Evolutionary conservation across 2,797 vertebrate genomes (phyloP).

Genomic region (Vultur gryphus): DNA sequence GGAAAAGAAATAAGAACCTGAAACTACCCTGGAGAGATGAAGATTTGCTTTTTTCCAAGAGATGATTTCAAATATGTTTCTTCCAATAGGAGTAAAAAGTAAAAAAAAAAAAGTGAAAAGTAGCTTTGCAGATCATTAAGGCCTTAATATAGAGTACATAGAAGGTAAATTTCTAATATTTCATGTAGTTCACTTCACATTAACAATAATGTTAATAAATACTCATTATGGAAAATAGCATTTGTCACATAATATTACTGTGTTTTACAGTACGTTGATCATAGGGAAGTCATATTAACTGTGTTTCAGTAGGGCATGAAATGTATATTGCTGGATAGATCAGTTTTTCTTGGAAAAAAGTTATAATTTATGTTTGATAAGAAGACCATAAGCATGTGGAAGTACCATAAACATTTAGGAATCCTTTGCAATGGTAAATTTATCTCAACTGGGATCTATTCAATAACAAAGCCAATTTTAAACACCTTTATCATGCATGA

Average conservation of each 20-base stretch:
- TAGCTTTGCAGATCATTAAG: background rate
- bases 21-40: background rate
- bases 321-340: background rate
- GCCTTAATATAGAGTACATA: background rate
- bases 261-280: background rate
- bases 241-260: background rate
- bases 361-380: background rate
- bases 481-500: background rate
- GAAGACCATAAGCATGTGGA: background rate
- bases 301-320: background rate
- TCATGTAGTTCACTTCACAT: background rate
- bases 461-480: background rate
- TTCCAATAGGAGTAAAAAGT: background rate
- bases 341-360: background rate
- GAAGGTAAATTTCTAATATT: background rate
- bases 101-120: background rate
- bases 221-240: background rate
- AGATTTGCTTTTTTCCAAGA: background rate
- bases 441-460: background rate
- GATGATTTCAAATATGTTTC: background rate
- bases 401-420: background rate
- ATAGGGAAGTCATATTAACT: background rate
- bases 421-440: background rate
- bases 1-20: background rate
- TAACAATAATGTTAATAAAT: background rate